phyloP scores from a whole-genome alignment of 2,797 vertebrate species.

The Loriculus beryllinus region DNA sequence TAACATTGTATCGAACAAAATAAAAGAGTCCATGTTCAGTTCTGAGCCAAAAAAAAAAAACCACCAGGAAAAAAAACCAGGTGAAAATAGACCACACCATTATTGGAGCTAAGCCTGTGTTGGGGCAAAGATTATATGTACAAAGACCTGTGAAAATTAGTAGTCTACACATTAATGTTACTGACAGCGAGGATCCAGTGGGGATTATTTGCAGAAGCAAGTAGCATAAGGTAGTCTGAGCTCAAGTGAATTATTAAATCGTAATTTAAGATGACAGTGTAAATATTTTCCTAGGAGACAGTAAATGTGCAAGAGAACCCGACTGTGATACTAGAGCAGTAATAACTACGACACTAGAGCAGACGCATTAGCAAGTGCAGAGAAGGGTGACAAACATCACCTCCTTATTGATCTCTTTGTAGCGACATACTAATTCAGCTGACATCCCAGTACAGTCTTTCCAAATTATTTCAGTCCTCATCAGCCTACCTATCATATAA shows the following conservation, averaged over 20 bases:
- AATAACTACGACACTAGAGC: background rate
- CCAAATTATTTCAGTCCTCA: background rate
- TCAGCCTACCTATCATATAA: background rate
- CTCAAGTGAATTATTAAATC: background rate
- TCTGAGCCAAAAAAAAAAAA: background rate
- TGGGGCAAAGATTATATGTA: background rate
- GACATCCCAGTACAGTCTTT: background rate
- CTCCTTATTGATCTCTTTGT: background rate
- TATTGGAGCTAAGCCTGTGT: background rate
- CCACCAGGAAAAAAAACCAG: accelerated
- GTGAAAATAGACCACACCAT: background rate
- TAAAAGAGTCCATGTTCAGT: background rate
- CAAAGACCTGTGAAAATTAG: background rate
- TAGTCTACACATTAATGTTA: accelerated
- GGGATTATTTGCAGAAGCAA: background rate
- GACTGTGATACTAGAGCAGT: background rate
- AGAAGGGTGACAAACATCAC: background rate
- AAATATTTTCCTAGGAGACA: background rate
- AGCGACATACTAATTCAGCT: background rate
- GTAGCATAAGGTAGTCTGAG: background rate
- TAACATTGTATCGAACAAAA: background rate
- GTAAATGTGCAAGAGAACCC: background rate
- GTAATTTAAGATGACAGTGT: background rate
- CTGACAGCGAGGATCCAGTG: background rate
- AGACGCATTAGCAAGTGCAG: background rate